Base-by-base conservation (phyloP, 2,888 invertebrate genomes). In the Iphiclides podalirius region DNA sequence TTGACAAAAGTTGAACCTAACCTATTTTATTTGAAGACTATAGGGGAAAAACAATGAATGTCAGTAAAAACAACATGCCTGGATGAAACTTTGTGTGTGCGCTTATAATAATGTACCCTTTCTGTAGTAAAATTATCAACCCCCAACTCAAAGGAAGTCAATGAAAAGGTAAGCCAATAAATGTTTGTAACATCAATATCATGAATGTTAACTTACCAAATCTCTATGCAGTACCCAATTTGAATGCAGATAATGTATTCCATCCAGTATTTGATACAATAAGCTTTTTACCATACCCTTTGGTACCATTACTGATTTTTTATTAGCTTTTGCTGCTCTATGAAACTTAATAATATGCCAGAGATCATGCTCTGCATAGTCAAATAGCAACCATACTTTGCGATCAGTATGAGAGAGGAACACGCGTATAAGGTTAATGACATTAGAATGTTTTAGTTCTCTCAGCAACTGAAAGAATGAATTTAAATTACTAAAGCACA, bases 261-360 rank as follows among this genome's bases (percentile, higher is more conserved):
- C 99, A 89, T 98, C 98, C 58, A 99, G 90, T 72, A 99, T 99
- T 90, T 99, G 99, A 88, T 98, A 98, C 0, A 99, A 90, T 38
- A 99, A 89, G 58, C 98, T 98, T 82, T 99, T 99, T 0, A 99
- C 98, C 98, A 98, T 98, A 52, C 96, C 98, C 75, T 96, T 96
- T 4, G 98, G 97, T 16, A 98, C 97, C 91, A 96, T 95, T 11
- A 99, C 97, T 52, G 96, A 95, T 71, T 98, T 98, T 72, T 99
- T 98, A 68, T 96, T 98, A 4, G 98, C 98, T 80, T 99, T 99
- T 0, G 98, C 98, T 47, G 98, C 97, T 68, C 99, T 91, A 75
- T 99, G 99, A 75, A 97, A 99, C 87, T 99, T 99, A 40, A 99
- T 99, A 17, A 99, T 99, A 75, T 99, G 99, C 99, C 99, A 99